Evolutionary conservation across 2,797 vertebrate genomes (phyloP).

Genomic region (Spondyliosoma cantharus): DNA sequence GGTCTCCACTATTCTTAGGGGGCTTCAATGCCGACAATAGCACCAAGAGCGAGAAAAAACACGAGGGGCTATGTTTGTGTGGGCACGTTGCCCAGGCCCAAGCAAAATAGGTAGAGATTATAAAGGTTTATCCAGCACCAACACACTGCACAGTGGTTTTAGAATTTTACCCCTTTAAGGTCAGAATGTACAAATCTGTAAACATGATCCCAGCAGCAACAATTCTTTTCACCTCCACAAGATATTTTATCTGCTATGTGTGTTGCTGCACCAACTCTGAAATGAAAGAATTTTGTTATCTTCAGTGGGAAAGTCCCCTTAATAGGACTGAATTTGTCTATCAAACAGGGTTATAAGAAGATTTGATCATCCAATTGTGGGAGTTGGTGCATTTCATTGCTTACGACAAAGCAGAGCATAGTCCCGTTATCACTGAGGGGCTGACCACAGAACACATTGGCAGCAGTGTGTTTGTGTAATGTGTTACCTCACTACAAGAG

Average conservation of each 20-base stretch:
- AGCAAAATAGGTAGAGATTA: constrained; percentile 34
- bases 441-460: constrained; percentile 20
- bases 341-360: constrained; percentile 1
- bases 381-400: not conserved
- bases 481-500: constrained; percentile 95
- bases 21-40: constrained; percentile 39
- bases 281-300: not conserved
- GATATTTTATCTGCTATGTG: not conserved
- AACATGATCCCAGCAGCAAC: not conserved
- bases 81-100: constrained; percentile 30
- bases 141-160: not conserved
- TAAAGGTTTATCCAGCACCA: constrained; percentile 36
- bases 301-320: not conserved
- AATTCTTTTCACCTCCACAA: not conserved
- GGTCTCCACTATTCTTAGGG: constrained; percentile 55
- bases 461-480: constrained; percentile 29
- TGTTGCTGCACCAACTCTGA: constrained; percentile 1
- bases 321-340: not conserved
- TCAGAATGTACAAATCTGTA: constrained; percentile 2
- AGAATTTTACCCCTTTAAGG: constrained; percentile 23
- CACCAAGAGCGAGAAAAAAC: constrained; percentile 21
- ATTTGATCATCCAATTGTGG: not conserved
- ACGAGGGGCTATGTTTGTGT: constrained; percentile 18
- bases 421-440: not conserved
- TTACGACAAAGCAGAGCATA: not conserved